Evolutionary conservation across 2,113 vertebrate genomes (phyloP), one percentile per base, ranked within the genome.

Genomic region (Siphamia tubifer): DNA sequence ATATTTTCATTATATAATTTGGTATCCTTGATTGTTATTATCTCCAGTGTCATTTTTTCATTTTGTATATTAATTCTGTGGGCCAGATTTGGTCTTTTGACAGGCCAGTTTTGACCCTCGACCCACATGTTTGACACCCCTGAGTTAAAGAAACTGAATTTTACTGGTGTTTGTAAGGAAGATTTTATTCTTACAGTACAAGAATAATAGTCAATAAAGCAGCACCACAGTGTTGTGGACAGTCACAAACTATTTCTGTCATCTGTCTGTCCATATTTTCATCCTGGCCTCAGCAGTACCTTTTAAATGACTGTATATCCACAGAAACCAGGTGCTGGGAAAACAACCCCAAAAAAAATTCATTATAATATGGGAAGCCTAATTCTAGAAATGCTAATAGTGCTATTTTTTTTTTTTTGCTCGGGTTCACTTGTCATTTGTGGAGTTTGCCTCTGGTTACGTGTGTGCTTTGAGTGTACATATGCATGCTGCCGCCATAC

Each of bases 351-450:
- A n/a, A 1, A 43, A 56, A 42, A 51, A 21, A 73, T 82, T 67
- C 45, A 78, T 79, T 48, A 52, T 53, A 63, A 56, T 30, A 23
- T 12, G 2, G 1, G 9, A 24, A 3, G 16, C 19, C 47, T 68
- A 72, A 43, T 77, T 38, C 36, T 6, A 31, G 44, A 78, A 52
- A 58, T 51, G 67, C 65, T 58, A 73, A 76, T 71, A 55, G 71
- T 74, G 66, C 74, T 58, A 48, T 27, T 35, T 35, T 67, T 56
- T 62, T 27, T 35, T 35, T 67, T 56, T 62, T 63, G 52, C 55
- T 68, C 39, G 20, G 51, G 35, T 17, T 20, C 9, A 6, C 8
- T 3, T 65, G 54, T 42, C 35, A 30, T 45, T 52, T 69, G 61
- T 30, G 23, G 43, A 67, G 12, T 60, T 19, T 1, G 2, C 23